These are phyloP conservation scores for Drosophila melanosoma DNA, from an alignment of 2,888 invertebrate species.

Conservation along the genomic window DNA sequence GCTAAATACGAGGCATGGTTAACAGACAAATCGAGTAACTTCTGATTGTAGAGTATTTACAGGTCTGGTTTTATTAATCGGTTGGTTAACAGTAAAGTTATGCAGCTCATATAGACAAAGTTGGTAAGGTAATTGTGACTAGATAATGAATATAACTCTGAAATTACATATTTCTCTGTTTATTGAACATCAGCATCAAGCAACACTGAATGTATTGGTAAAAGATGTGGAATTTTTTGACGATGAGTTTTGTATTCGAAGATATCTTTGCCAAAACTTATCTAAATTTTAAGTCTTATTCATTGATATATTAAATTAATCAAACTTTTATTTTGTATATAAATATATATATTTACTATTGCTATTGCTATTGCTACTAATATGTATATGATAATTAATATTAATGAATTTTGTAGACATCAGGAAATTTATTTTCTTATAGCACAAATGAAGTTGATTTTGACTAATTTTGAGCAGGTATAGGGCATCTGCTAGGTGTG, in stretches of 20 bases:
- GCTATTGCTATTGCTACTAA: background rate
- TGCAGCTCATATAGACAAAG: background rate
- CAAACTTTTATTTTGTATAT: background rate
- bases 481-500: slow-evolving; percentile 1
- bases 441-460: background rate
- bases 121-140: background rate
- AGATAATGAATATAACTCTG: background rate
- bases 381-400: no score
- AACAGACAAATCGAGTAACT: background rate
- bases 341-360: background rate
- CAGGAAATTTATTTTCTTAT: background rate
- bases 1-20: background rate
- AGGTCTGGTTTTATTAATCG: background rate
- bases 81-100: background rate
- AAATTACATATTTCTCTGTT: background rate
- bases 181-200: background rate
- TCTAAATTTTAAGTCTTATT: background rate
- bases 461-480: background rate
- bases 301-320: no score
- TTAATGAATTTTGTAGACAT: no score
- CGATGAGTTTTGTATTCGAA: background rate
- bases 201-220: background rate
- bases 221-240: background rate
- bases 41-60: background rate
- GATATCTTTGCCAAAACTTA: no score